Evolutionary conservation across 2,888 invertebrate genomes (phyloP).

Genomic region (Erebia epiphron): DNA sequence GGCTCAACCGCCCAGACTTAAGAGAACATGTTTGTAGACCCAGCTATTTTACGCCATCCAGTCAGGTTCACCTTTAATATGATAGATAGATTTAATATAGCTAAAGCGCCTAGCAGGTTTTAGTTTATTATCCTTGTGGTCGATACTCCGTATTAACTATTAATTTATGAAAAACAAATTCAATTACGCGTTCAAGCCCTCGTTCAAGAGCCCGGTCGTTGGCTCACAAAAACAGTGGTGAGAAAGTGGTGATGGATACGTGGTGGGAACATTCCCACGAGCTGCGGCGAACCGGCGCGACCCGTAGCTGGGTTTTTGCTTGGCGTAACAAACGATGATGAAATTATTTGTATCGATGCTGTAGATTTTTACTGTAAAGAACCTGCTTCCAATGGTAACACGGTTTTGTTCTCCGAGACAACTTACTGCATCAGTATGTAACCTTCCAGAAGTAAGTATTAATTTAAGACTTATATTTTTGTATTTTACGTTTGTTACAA

Average conservation of each 20-base stretch:
- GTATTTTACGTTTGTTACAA: neutral
- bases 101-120: neutral
- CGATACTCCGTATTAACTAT: conserved; percentile 12
- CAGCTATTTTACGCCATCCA: no score
- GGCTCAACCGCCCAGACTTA: no score
- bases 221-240: conserved; percentile 53
- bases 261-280: conserved; percentile 71
- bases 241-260: conserved; percentile 49
- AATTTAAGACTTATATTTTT: no score
- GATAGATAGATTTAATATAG: neutral
- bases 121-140: neutral
- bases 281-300: conserved; percentile 38
- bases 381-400: no score
- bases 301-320: conserved; percentile 36
- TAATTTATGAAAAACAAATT: conserved; percentile 41
- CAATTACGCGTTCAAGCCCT: conserved; percentile 39
- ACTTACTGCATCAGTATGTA: no score
- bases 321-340: conserved; percentile 30
- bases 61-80: neutral
- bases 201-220: conserved; percentile 47
- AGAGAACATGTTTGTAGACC: no score
- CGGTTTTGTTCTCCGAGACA: no score
- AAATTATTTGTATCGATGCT: conserved; percentile 39
- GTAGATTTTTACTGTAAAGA: no score
- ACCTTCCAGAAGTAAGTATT: no score